These are phyloP conservation scores for Phylloscopus whistleri DNA, from an alignment of 2,113 vertebrate genomes.

Conservation along the genomic window DNA sequence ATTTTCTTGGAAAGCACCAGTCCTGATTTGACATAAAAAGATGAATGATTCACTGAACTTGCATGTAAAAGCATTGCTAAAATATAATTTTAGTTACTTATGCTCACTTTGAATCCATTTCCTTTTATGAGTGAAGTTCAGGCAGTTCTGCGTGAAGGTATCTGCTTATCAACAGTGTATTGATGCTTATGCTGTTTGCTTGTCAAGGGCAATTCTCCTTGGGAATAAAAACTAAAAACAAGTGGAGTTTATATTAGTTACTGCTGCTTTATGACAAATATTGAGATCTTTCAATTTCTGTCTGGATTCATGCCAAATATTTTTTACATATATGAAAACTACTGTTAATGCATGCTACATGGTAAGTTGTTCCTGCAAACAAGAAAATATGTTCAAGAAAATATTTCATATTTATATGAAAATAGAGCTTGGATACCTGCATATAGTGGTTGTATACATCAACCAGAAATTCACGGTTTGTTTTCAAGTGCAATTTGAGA, in stretches of 20 bases:
- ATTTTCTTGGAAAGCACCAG: not conserved
- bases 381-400: not conserved
- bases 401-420: too few species aligned
- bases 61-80: not conserved
- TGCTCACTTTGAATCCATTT: not conserved
- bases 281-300: not conserved
- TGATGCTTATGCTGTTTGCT: not conserved
- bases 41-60: not conserved
- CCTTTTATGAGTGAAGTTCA: not conserved
- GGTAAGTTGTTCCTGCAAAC: not conserved
- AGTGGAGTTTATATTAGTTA: not conserved
- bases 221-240: not conserved
- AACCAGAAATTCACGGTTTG: not conserved
- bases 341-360: not conserved
- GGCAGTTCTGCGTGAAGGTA: not conserved
- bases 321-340: not conserved
- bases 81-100: not conserved
- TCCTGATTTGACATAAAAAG: not conserved
- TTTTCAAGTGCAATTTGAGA: not conserved
- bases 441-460: not conserved
- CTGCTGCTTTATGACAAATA: not conserved
- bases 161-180: not conserved
- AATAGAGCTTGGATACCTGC: not conserved
- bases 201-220: not conserved
- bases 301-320: not conserved